Percentiles rank a stretch among this genome's conserved stretches.
phyloP scores from a whole-genome alignment of 1,140 invertebrate genomes.

The Drosophila kepulauana region DNA sequence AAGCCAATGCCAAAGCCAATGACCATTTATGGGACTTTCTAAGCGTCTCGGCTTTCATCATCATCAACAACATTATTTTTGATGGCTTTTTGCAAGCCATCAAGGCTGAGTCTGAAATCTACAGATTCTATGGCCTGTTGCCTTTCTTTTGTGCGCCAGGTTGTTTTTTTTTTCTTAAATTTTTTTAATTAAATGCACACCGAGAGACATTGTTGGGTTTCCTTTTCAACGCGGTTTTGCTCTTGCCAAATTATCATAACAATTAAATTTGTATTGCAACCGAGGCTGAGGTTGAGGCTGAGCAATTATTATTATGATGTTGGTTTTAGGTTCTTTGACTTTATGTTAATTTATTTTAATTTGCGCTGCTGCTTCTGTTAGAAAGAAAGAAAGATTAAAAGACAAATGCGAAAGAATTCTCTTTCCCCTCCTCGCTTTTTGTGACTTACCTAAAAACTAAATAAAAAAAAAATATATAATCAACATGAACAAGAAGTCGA shows the following conservation, averaged over 20 bases:
- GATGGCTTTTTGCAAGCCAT: constrained; percentile 35
- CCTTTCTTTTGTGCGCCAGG: constrained; percentile 54
- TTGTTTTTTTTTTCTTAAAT: not conserved
- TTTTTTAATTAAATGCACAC: constrained; percentile 28
- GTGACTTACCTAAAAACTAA: constrained; percentile 22
- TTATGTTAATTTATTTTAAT: constrained; percentile 81
- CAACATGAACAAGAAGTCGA: constrained; percentile 18
- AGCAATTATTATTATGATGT: constrained; percentile 49
- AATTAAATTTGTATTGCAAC: constrained; percentile 67
- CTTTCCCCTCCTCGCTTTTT: constrained; percentile 23
- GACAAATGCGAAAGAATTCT: constrained; percentile 51
- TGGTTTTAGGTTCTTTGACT: constrained; percentile 60
- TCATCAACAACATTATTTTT: constrained; percentile 29
- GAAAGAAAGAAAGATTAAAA: constrained; percentile 63
- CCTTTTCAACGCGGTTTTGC: constrained; percentile 20
- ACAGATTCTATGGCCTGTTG: constrained; percentile 27
- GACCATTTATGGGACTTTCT: constrained; percentile 46
- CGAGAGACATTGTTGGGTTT: constrained; percentile 15
- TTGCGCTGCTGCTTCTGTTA: constrained; percentile 37
- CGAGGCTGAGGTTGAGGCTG: constrained; percentile 24
- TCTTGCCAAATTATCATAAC: constrained; percentile 69
- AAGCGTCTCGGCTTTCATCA: constrained; percentile 48
- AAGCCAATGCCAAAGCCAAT: constrained; percentile 9
- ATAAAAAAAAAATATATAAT: constrained; percentile 39
- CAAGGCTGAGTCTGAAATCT: constrained; percentile 27